Evolutionary conservation across 2,888 invertebrate species (phyloP).

Genomic region (Cataglyphis cursor): DNA sequence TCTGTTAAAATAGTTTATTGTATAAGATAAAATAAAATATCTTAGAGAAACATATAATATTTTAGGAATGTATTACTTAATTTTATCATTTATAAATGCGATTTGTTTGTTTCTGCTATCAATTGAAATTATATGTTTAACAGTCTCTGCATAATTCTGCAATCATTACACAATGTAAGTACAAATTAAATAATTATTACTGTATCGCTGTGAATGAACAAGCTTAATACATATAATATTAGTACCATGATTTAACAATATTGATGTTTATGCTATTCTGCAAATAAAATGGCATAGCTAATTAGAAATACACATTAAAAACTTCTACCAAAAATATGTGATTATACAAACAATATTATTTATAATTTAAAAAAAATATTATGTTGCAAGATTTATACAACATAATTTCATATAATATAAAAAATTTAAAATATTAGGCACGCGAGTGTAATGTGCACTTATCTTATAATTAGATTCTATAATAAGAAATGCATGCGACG

Average conservation of each 20-base stretch:
- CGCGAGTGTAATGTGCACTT: neutral
- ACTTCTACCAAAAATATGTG: neutral
- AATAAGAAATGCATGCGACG: constrained; percentile 65
- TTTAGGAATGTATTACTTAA: constrained; percentile 1
- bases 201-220: constrained; percentile 12
- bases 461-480: constrained; percentile 10
- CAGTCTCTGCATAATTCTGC: constrained; percentile 8
- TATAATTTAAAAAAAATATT: constrained; percentile 1
- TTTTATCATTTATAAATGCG: neutral
- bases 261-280: constrained; percentile 21
- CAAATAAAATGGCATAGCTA: neutral
- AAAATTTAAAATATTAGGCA: constrained; percentile 17
- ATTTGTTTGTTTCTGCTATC: neutral
- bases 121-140: constrained; percentile 9
- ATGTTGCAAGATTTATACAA: neutral
- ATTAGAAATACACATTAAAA: constrained; percentile 37
- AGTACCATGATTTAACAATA: constrained; percentile 26
- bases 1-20: neutral
- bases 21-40: neutral
- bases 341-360: constrained; percentile 18
- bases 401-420: constrained; percentile 22
- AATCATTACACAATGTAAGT: constrained; percentile 14
- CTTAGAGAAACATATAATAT: neutral
- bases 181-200: constrained; percentile 10
- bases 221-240: constrained; percentile 16